These are phyloP conservation scores for Lithodes maja DNA, from an alignment of 2,888 invertebrate species.

Conservation along the genomic window DNA sequence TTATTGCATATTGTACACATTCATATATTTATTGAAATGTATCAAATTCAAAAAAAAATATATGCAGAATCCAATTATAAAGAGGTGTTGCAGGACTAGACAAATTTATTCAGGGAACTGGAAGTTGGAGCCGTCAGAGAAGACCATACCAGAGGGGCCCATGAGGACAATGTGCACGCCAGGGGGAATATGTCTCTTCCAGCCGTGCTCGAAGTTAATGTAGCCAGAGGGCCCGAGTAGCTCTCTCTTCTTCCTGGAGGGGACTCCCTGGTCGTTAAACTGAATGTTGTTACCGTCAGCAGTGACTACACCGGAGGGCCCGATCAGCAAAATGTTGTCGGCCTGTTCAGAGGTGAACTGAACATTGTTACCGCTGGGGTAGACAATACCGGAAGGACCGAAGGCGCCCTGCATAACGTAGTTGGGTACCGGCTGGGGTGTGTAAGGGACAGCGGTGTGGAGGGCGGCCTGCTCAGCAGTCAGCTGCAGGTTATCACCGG, in stretches of 20 bases:
- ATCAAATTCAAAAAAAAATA: too few relatives aligned
- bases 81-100: neutral
- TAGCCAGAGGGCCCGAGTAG: conserved; percentile 12
- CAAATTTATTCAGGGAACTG: neutral
- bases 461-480: conserved; percentile 18
- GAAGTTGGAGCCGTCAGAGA: conserved; percentile 8
- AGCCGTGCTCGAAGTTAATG: conserved; percentile 5
- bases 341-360: conserved; percentile 40
- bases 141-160: neutral
- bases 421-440: neutral
- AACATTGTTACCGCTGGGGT: conserved; percentile 32
- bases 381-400: conserved; percentile 47
- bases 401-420: conserved; percentile 1
- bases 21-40: too few relatives aligned
- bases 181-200: neutral
- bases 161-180: neutral
- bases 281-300: conserved; percentile 55
- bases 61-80: too few relatives aligned
- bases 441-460: neutral
- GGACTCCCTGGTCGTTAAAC: conserved; percentile 6
- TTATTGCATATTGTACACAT: too few relatives aligned
- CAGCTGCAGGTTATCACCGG: conserved; percentile 57
- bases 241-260: conserved; percentile 2
- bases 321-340: conserved; percentile 47
- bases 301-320: conserved; percentile 56